Base-by-base conservation (phyloP, 2,888 invertebrate species). In the Gymnoscelis rufifasciata region DNA sequence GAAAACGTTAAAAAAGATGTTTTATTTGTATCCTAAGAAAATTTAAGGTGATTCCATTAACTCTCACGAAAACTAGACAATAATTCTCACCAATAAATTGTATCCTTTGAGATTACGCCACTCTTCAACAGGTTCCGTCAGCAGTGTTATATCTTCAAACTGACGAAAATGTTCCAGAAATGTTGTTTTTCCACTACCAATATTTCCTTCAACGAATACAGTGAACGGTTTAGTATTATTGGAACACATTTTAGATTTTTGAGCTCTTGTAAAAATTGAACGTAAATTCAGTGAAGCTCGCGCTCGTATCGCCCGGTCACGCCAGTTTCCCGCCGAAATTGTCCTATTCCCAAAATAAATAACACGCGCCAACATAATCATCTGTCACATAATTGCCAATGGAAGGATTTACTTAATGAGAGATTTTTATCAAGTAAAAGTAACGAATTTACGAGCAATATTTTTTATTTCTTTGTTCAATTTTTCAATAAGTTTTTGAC, bases 131-230 rank as follows among this genome's bases (percentile, higher is more conserved):
- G 97, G 97, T 74, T 97, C 97, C 1, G 91, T 90, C 36, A 91
- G 62, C 36, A 91, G 70, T 23, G 91, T 91, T 15, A 95, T 91
- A 60, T 94, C 92, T 37, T 92, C 90, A 67, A 92, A 92, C 63
- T 92, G 91, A 41, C 92, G 89, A 71, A 96, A 96, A 83, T 95
- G 92, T 67, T 94, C 92, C 10, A 97, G 75, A 73, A 96, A 95
- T 5, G 96, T 95, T 1, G 96, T 96, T 86, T 97, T 97, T 0
- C 96, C 96, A 70, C 95, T 93, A 15, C 96, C 96, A 65, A 97
- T 96, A 74, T 97, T 97, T 15, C 96, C 96, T 72, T 97, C 96
- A 24, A 97, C 93, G 29, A 94, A 90, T 13, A 97, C 94, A 0
- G 95, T 95, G 67, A 94, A 94, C 0, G 94, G 93, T 56, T 91